Evolutionary conservation across 2,888 invertebrate species (phyloP).

Genomic region (Sesamia inferens): DNA sequence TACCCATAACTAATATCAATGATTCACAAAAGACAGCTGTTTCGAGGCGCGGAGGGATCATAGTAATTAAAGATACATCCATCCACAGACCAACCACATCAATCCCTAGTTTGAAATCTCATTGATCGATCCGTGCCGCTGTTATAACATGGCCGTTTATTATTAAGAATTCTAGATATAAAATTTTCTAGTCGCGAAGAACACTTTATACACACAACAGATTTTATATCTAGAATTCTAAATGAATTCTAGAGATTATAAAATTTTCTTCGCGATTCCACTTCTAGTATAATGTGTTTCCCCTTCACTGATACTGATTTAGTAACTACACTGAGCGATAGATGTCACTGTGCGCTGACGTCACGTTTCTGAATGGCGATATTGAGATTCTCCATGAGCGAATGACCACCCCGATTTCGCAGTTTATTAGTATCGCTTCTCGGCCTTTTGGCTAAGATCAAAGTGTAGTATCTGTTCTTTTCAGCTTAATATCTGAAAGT

Average conservation of each 20-base stretch:
- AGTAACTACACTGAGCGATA: conserved; percentile 1
- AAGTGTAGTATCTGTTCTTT: conserved; percentile 56
- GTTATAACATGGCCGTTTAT: not conserved
- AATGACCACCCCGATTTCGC: conserved; percentile 17
- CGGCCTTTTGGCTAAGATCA: conserved; percentile 57
- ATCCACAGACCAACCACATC: no score
- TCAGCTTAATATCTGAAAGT: conserved; percentile 57
- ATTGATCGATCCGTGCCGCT: not conserved
- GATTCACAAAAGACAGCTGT: no score
- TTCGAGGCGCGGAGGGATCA: no score
- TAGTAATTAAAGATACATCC: no score
- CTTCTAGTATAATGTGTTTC: not conserved
- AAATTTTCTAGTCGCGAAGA: no score
- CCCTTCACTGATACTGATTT: not conserved
- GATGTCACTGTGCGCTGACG: conserved; percentile 40
- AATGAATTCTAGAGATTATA: not conserved
- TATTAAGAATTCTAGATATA: no score
- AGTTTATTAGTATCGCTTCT: conserved; percentile 31
- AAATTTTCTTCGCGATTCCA: not conserved
- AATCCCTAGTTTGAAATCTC: no score
- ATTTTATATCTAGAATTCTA: not conserved
- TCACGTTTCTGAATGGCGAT: conserved; percentile 48
- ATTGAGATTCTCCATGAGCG: conserved; percentile 40
- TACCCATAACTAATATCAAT: no score
- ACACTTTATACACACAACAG: no score